Conservation (phyloP, 1,140 invertebrate species). For the Wasmannia auropunctata region DNA sequence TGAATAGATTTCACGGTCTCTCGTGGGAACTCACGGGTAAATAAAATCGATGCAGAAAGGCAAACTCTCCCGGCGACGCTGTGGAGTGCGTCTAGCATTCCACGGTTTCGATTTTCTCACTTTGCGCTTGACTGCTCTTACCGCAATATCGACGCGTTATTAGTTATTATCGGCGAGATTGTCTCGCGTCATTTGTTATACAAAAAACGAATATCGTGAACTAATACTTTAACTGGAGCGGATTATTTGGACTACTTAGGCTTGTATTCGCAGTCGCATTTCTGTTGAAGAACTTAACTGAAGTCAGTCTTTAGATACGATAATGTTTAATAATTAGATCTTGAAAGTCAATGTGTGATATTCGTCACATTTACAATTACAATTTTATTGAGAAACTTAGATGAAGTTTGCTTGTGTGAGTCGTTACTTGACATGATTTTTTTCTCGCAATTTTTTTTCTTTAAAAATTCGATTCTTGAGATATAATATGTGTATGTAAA, state of each 20-base stretch:
- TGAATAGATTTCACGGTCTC: constrained; percentile 53
- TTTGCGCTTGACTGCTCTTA: constrained; percentile 16
- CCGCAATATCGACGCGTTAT: neutral
- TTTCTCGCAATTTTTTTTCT: no score
- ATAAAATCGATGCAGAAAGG: neutral
- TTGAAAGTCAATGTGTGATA: no score
- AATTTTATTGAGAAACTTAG: neutral
- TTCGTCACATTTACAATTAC: neutral
- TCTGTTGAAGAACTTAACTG: neutral
- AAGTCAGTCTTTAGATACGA: neutral
- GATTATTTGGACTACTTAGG: constrained; percentile 8
- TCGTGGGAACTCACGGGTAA: constrained; percentile 27
- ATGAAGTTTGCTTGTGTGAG: neutral
- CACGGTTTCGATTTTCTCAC: constrained; percentile 25
- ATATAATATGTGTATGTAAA: no score
- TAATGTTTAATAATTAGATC: neutral
- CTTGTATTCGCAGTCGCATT: neutral
- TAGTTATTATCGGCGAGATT: neutral
- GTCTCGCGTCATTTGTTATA: neutral
- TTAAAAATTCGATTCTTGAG: no score
- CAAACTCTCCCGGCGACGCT: neutral
- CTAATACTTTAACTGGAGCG: neutral
- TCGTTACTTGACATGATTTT: neutral
- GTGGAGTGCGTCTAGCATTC: constrained; percentile 11
- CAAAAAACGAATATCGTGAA: neutral